These are phyloP conservation scores for Hylyphantes graminicola DNA, from an alignment of 1,140 invertebrate species.

Conservation along the genomic window DNA sequence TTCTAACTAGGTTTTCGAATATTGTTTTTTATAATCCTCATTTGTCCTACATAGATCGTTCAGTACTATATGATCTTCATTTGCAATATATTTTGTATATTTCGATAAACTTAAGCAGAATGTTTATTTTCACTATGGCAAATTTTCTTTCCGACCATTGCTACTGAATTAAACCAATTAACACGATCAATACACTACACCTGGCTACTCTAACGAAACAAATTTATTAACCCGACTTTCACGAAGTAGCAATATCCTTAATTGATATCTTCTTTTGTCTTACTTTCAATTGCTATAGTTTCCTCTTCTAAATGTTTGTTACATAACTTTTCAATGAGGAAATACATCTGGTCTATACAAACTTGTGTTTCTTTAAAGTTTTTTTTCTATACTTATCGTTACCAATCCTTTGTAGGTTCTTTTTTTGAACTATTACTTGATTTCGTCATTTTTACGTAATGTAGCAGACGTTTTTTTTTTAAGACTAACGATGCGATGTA, in stretches of 20 bases:
- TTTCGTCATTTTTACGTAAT: too few species aligned
- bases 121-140: too few species aligned
- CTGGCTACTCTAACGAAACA: constrained; percentile 7
- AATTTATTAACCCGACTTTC: constrained; percentile 36
- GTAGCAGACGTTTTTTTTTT: too few species aligned
- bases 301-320: background rate
- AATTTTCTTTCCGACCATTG: too few species aligned
- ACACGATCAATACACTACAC: background rate
- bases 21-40: too few species aligned
- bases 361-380: background rate
- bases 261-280: constrained; percentile 10
- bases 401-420: background rate
- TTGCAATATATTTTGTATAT: background rate
- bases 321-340: constrained; percentile 25
- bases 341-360: constrained; percentile 16
- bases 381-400: background rate
- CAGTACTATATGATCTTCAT: background rate
- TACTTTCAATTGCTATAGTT: constrained; percentile 1
- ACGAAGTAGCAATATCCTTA: background rate
- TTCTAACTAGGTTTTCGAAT: too few species aligned
- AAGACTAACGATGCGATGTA: too few species aligned
- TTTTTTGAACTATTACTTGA: background rate
- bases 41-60: too few species aligned
- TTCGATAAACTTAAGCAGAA: background rate
- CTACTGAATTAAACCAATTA: too few species aligned